Evolutionary conservation across 1,140 invertebrate genomes (phyloP), one percentile per base, ranked within the genome.

Genomic region (Drosophila kurseongensis): DNA sequence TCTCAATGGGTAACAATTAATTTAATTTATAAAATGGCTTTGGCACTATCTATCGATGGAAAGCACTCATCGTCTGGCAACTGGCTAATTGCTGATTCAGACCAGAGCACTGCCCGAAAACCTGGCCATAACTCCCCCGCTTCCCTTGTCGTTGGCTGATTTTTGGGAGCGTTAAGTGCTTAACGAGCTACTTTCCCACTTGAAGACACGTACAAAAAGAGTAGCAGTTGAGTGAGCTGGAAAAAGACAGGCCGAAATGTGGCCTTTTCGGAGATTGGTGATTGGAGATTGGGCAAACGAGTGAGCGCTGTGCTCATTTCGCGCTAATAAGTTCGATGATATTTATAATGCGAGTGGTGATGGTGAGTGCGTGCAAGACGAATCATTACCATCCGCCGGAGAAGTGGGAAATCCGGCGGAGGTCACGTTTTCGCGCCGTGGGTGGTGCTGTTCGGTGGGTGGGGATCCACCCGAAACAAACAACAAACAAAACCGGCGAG

Each of bases 151-250:
- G 23, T 38, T 42, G 56, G 40, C 61, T 56, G 61, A 47, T 14
- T 57, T 75, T 32, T 32, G 29, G 61, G 62, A 67, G 63, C 78
- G 62, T 78, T 75, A 78, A 86, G 75, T 78, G 82, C 14, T 67
- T 88, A 88, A 88, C 83, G 77, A 88, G 83, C 83, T 88, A 88
- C 83, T 88, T 88, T 88, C 83, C 83, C 83, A 88, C 83, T 88
- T 88, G 75, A 79, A 86, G 75, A 62, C 66, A 69, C 45, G 55
- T 38, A 67, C 54, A 32, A 42, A 41, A 65, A 60, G 71, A 71
- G 59, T 58, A 38, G 67, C 78, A 57, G 67, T 60, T 61, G 35
- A 27, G n/a, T 40, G 48, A 45, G 9, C 42, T 16, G 14, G 44
- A 73, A 47, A 58, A 35, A 41, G 18, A 27, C 9, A 59, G 27